A percentile compares a stretch with the other conserved stretches of the same genome.
These are phyloP conservation scores for Siniperca scherzeri DNA, from an alignment of 2,797 vertebrate genomes.

Conservation along the genomic window DNA sequence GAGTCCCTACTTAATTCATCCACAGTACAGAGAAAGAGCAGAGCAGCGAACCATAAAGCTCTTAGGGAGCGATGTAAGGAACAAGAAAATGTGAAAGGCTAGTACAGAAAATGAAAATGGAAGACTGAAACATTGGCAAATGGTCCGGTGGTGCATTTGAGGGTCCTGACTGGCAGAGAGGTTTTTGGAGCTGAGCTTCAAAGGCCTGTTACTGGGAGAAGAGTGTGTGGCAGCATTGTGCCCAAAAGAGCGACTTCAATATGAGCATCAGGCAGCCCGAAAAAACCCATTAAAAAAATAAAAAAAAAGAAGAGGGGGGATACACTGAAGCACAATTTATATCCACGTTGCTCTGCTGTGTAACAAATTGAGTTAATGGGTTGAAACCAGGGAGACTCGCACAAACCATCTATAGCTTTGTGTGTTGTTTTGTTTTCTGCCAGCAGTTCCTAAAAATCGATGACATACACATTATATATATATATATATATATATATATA, in stretches of 20 bases:
- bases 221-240: constrained; percentile 22
- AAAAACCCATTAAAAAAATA: constrained; percentile 51
- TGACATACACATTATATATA: constrained; percentile 10
- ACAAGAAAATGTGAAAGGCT: constrained; percentile 62
- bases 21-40: constrained; percentile 40
- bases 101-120: constrained; percentile 58
- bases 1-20: constrained; percentile 60
- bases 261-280: constrained; percentile 31
- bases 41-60: constrained; percentile 57
- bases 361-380: constrained; percentile 45
- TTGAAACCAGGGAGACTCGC: constrained; percentile 10
- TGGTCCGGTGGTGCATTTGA: constrained; percentile 45
- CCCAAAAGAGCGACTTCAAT: constrained; percentile 29
- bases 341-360: constrained; percentile 30
- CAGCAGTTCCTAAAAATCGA: constrained; percentile 37
- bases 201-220: constrained; percentile 31
- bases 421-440: constrained; percentile 30
- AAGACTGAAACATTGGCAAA: constrained; percentile 49
- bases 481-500: too few species aligned
- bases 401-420: not conserved
- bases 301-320: constrained; percentile 2
- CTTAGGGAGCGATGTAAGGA: constrained; percentile 59
- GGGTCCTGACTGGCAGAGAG: constrained; percentile 32
- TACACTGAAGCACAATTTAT: constrained; percentile 33
- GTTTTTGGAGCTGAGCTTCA: constrained; percentile 52